Evolutionary conservation across 35 echinoderm and acorn worm genomes (phyloP), one percentile per base, ranked within the genome.

Genomic region (Heliocidaris tuberculata): DNA sequence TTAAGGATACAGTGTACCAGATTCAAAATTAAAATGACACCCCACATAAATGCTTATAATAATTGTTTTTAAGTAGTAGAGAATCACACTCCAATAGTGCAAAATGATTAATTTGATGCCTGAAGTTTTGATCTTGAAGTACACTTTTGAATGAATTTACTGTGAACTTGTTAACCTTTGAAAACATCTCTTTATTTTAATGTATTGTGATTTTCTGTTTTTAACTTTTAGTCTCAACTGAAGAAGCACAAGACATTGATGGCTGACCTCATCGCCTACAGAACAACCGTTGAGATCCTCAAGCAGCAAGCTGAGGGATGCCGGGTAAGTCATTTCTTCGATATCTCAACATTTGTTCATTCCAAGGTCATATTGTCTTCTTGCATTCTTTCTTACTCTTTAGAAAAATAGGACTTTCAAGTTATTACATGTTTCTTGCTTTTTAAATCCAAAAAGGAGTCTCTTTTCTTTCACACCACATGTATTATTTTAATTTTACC

Each of bases 171-270:
- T 56, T 56, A 10, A 56, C 52, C 52, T 42, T 42, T 42, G 35
- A 42, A 42, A 42, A 42, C 35, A 12, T 56, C 1, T 56, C 52
- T 56, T 56, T 32, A 85, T 47, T 89, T 89, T n/a, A 47, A 31
- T 24, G 5, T 89, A 15, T 49, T 94, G 49, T 93, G 47, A 4
- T 32, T 32, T 86, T n/a, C 61, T 95, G 42, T 96, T 85, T 94
- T 1, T 49, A 24, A 21, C 48, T 16, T 42, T 86, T 95, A 99
- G 98, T 96, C 96, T 94, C 95, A 97, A 92, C 86, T 99, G 78
- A 99, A 97, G 97, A 99, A 99, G 56, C 96, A 99, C 65, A 96
- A 98, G 27, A 94, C 94, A 5, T 31, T 99, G 48, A 96, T 97
- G 94, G 93, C 98, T 54, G 98, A 99, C 56, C 88, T 99, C 94